Evolutionary conservation across 2,113 vertebrate species (phyloP), one percentile per base, ranked within the genome.

Genomic region (Phyllopteryx taeniolatus): DNA sequence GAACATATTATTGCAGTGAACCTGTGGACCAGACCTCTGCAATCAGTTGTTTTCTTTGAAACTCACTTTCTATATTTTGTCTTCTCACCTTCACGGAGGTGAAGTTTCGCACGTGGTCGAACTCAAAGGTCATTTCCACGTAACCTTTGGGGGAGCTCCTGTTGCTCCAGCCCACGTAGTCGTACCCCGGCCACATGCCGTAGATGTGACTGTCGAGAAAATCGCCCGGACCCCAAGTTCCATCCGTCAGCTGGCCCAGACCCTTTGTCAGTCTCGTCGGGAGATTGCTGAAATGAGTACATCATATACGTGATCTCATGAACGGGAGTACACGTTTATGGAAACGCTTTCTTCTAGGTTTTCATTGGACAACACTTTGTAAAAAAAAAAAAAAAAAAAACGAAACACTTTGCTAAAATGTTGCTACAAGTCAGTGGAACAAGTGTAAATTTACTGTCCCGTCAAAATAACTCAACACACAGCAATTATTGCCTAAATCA

Each of bases 1-100:
- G 14, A 97, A 97, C 96, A 99, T 96, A 88, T 99, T 99, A 83
- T 94, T 99, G 83, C 96, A 98, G 83, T 99, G 98, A 67, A 99
- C 96, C 98, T 99, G 88, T 7, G 68, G 47, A 44, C 19, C 17
- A 54, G 14, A 33, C 27, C 12, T 62, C 22, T 4, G 11, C 33
- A 61, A 31, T 61, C 8, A 44, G 39, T 2, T 44, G 46, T 44
- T 22, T 2, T 12, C 3, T 44, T 22, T 22, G 4, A 44, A 44
- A 44, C 43, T 17, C 6, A 5, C 2, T 27, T 27, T 66, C 43
- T 22, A 15, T 5, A 17, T 22, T 57, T 31, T 9, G 1, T 42
- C 6, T 44, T 39, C 61, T 68, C 54, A 99, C 98, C 96, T 99
- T 98, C 96, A 98, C 98, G 22, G 95, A 94, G 0, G 96, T 97